A percentile compares a stretch with the other conserved stretches of the same genome.
phyloP scores from a whole-genome alignment of 2,113 vertebrate genomes.

The Azemiops feae region DNA sequence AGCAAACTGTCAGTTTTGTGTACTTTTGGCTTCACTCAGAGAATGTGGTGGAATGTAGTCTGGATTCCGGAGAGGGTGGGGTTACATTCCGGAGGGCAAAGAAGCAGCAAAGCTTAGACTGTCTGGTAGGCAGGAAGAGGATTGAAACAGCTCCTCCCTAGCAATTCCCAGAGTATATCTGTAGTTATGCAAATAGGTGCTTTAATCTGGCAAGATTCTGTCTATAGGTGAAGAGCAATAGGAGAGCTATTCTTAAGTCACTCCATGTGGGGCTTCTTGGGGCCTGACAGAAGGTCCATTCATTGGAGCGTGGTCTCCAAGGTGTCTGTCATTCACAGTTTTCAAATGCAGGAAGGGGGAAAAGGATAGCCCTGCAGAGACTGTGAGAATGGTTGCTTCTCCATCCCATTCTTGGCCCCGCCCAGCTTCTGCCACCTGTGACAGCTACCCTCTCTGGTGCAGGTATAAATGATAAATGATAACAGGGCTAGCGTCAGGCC shows the following conservation, averaged over 20 bases:
- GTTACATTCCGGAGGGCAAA: background rate
- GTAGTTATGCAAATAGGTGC: background rate
- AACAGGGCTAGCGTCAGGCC: background rate
- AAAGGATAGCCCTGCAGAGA: no score
- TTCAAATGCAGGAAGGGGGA: background rate
- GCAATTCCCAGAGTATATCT: background rate
- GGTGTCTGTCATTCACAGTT: background rate
- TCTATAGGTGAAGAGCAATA: background rate
- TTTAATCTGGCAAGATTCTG: background rate
- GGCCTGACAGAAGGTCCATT: background rate
- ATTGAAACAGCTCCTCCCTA: background rate
- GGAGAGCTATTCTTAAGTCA: background rate
- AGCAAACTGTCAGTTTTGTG: background rate
- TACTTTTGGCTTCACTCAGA: background rate
- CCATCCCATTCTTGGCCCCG: background rate
- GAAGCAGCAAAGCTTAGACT: background rate
- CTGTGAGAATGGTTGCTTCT: background rate
- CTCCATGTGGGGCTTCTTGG: background rate
- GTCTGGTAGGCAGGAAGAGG: background rate
- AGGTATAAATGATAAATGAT: background rate
- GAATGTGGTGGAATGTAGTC: no score
- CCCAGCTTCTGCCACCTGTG: background rate
- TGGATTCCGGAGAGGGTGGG: no score
- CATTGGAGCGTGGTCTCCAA: background rate
- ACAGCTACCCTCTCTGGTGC: background rate